These are phyloP conservation scores for Micoletzkya japonica DNA, from an alignment of 2,888 invertebrate species.

Conservation along the genomic window DNA sequence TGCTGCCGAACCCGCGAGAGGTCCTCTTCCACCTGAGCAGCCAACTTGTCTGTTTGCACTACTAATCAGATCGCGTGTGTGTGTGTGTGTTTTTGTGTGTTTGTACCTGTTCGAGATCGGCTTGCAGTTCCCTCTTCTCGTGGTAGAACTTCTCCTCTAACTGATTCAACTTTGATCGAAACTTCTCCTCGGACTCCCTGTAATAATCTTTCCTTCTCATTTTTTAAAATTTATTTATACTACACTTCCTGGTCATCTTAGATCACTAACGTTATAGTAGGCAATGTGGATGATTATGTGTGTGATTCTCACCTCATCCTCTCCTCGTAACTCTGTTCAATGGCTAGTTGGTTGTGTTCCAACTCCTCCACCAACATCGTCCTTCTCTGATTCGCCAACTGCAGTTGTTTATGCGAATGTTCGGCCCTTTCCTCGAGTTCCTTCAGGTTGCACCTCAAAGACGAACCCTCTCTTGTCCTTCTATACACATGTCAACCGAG, in stretches of 20 bases:
- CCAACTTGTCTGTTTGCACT: not conserved
- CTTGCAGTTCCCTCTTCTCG: constrained; percentile 46
- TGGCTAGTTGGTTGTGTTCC: constrained; percentile 48
- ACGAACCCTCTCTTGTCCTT: no score
- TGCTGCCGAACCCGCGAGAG: constrained; percentile 42
- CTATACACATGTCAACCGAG: no score
- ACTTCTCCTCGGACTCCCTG: constrained; percentile 50
- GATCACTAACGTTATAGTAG: not conserved
- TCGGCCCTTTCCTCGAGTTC: constrained; percentile 42
- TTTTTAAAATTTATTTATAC: constrained; percentile 23
- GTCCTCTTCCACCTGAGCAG: constrained; percentile 43
- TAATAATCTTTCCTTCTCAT: constrained; percentile 17
- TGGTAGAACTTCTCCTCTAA: constrained; percentile 46
- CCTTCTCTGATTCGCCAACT: constrained; percentile 47
- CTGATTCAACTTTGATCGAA: constrained; percentile 37
- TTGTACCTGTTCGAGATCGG: constrained; percentile 43
- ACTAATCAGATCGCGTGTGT: no score
- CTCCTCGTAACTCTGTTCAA: constrained; percentile 49
- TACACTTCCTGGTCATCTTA: constrained; percentile 2
- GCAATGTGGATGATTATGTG: not conserved
- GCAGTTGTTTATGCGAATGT: constrained; percentile 48
- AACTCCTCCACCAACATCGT: constrained; percentile 50
- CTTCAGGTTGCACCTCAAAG: constrained; percentile 38
- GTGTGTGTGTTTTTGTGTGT: no score
- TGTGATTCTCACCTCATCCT: constrained; percentile 33